A percentile compares a stretch with the other conserved stretches of the same genome.
Conservation (phyloP, 1,140 invertebrate species). For the Venustaconcha ellipsiformis region DNA sequence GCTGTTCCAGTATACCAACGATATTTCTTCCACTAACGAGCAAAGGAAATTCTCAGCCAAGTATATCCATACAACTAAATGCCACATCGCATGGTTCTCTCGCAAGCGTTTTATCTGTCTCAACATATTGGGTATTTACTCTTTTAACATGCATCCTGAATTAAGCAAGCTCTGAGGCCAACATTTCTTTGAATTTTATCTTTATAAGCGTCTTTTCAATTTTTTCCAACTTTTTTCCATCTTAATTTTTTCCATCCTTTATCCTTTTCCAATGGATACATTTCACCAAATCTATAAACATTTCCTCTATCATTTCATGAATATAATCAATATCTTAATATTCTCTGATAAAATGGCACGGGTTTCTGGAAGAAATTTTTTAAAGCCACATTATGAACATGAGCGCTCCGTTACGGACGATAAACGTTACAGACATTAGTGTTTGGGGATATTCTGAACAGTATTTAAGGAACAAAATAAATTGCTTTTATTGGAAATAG, state of each 20-base stretch:
- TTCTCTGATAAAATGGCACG: no score
- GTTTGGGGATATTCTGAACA: no score
- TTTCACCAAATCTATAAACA: neutral
- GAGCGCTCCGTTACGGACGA: no score
- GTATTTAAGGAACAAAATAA: no score
- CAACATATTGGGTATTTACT: conserved; percentile 16
- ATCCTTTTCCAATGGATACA: conserved; percentile 16
- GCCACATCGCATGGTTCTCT: conserved; percentile 16
- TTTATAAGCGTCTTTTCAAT: neutral
- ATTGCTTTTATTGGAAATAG: no score
- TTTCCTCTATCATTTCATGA: neutral
- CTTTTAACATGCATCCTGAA: conserved; percentile 28
- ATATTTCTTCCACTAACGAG: conserved; percentile 33
- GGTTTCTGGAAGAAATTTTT: no score
- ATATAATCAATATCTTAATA: neutral
- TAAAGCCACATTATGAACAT: no score
- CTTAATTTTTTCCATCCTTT: conserved; percentile 1
- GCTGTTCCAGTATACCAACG: conserved; percentile 30
- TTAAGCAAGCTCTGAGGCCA: conserved; percentile 13
- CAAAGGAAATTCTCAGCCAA: conserved; percentile 45
- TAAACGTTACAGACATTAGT: no score
- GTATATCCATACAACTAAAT: conserved; percentile 34
- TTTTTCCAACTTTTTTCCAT: conserved; percentile 20
- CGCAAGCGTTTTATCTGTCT: conserved; percentile 18
- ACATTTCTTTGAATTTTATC: conserved; percentile 7